Evolutionary conservation across 2,888 invertebrate species (phyloP), one percentile per base, ranked within the genome.

Genomic region (Listrodromus nycthemerus): DNA sequence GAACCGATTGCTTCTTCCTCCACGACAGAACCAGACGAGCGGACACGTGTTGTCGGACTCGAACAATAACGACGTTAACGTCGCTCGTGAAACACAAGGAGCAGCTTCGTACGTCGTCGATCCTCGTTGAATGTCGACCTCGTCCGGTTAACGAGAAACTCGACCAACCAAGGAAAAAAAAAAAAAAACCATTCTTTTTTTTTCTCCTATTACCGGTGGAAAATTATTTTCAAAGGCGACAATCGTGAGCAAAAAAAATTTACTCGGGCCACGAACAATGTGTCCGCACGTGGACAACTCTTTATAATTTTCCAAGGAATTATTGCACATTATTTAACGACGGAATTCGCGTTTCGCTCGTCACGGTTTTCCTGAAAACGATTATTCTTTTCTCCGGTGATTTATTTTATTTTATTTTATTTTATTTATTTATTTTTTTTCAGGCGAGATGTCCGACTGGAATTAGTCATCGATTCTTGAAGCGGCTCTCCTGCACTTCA

Each of bases 1-100:
- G 67, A 67, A 80, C 65, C 75, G 83, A 83, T 83, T 80, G 52
- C 66, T 76, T 73, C 75, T 67, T 66, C 52, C 55, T 61, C 41
- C 74, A 58, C 69, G 77, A 77, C 69, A 52, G 69, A 74, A 48
- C 63, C 6, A 48, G 74, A 74, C 74, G 74, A 74, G 80, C 65
- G 75, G 61, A 69, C 71, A 71, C 73, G 66, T 67, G 71, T 58
- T 77, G 67, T 67, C 58, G 48, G 30, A 10, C 66, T 73, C 4
- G 21, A 77, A 82, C 77, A 82, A 82, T 82, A 71, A 67, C 67
- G 71, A 67, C 67, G 61, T 67, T 73, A 67, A 67, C 30, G 1
- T 13, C 58, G 4, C 0, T 58, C 13, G 24, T 27, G 50, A 71
- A 67, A 69, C 58, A 30, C 61, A 71, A 48, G 16, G 24, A 48